Evolutionary conservation across 2,113 vertebrate genomes (phyloP).

Genomic region (Tachuris rubrigastra): DNA sequence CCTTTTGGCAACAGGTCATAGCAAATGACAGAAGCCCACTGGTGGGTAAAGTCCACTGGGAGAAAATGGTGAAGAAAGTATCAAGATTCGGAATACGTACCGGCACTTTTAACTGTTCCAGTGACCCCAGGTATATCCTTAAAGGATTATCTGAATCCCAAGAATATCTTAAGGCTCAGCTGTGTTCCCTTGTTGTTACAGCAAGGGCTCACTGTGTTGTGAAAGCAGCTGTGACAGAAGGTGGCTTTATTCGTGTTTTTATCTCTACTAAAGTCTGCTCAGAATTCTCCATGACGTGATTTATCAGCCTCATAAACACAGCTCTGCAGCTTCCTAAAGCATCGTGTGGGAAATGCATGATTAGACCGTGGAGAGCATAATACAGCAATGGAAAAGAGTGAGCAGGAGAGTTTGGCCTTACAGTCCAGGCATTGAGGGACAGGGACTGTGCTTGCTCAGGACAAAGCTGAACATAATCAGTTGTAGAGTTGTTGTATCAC

Average conservation of each 20-base stretch:
- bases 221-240: neutral
- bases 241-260: neutral
- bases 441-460: neutral
- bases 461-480: neutral
- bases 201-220: neutral
- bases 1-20: slow-evolving; percentile 82
- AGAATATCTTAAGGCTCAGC: neutral
- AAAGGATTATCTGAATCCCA: slow-evolving; percentile 8
- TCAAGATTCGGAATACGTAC: slow-evolving; percentile 96
- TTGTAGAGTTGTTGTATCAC: neutral
- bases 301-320: neutral
- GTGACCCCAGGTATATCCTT: slow-evolving; percentile 85
- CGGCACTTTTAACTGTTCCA: slow-evolving; percentile 96
- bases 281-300: neutral
- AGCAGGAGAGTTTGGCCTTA: neutral
- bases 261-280: neutral
- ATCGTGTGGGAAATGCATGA: neutral
- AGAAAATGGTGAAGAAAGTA: slow-evolving; percentile 96
- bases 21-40: slow-evolving; percentile 89
- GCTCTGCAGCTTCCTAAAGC: neutral
- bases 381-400: neutral
- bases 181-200: neutral
- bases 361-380: neutral
- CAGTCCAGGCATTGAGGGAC: neutral
- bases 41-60: slow-evolving; percentile 90